Percentiles rank a stretch among this genome's conserved stretches.
Evolutionary conservation across 2,113 vertebrate genomes (phyloP).

Genomic region (Pachycephala philippinensis): DNA sequence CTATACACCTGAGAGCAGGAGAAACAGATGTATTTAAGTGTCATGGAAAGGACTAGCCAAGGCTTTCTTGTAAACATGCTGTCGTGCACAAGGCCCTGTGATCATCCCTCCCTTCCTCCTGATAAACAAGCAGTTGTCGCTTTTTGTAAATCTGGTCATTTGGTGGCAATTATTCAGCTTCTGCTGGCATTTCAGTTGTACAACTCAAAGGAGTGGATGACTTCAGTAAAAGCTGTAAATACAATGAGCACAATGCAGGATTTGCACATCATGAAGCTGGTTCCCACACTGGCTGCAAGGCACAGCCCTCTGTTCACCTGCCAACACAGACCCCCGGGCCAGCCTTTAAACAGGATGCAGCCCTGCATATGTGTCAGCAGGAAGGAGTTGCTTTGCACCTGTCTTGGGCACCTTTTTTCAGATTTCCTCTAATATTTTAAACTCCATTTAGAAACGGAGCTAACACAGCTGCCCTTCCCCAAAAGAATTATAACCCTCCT

Average conservation of each 20-base stretch:
- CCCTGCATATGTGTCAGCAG: not conserved
- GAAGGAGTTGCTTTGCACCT: conserved; percentile 16
- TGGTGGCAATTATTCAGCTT: not conserved
- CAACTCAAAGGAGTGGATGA: not conserved
- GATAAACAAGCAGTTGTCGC: not conserved
- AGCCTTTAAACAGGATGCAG: conserved; percentile 28
- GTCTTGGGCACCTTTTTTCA: not conserved
- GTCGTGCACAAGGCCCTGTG: not conserved
- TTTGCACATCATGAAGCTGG: not conserved
- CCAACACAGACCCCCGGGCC: not conserved
- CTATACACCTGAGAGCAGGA: not conserved
- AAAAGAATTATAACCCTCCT: not conserved
- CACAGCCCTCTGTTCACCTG: conserved; percentile 24
- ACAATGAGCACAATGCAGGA: not conserved
- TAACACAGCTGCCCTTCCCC: not conserved
- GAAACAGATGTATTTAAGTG: not conserved
- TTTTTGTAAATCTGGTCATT: conserved; percentile 8
- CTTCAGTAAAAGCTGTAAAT: not conserved
- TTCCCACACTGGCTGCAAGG: conserved; percentile 8
- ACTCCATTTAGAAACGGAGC: not conserved
- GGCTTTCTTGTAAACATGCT: not conserved
- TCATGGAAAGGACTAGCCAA: not conserved
- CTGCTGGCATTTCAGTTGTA: not conserved
- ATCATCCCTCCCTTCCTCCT: not conserved
- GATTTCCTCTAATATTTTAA: conserved; percentile 38